These are phyloP conservation scores for Perodicticus potto DNA, from an alignment of 2,797 vertebrate genomes.

Conservation along the genomic window DNA sequence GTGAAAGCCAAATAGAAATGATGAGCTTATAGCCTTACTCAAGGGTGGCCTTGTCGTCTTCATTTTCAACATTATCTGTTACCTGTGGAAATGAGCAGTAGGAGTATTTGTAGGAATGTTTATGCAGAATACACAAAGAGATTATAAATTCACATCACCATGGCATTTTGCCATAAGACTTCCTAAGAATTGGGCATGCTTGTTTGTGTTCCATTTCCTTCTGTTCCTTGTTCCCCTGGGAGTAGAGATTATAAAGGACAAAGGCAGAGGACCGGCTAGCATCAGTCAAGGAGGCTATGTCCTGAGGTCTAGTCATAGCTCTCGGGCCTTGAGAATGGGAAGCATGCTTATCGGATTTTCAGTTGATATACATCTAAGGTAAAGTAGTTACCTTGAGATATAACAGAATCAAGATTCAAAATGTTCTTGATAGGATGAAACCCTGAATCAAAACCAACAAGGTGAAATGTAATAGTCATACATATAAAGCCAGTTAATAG, in stretches of 20 bases:
- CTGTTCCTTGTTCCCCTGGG: background rate
- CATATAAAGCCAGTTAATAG: background rate
- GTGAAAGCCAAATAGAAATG: background rate
- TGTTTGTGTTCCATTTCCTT: background rate
- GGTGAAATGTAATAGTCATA: conserved; percentile 5
- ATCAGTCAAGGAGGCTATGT: background rate
- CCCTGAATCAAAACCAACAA: background rate
- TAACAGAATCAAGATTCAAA: conserved; percentile 35
- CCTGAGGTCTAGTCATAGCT: background rate
- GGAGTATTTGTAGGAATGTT: background rate
- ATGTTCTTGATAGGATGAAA: background rate
- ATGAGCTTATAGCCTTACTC: background rate
- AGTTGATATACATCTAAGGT: background rate
- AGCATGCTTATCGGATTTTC: background rate
- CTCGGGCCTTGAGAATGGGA: background rate
- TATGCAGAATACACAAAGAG: background rate
- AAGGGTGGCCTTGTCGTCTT: background rate
- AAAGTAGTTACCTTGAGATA: conserved; percentile 22
- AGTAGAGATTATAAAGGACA: background rate
- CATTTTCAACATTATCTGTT: background rate
- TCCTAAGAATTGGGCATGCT: background rate
- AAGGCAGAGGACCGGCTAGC: background rate
- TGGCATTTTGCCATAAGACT: background rate
- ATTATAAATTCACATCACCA: background rate
- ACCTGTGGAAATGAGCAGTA: background rate